These are phyloP conservation scores for Merluccius polli DNA, from an alignment of 2,797 vertebrate genomes.

Conservation along the genomic window DNA sequence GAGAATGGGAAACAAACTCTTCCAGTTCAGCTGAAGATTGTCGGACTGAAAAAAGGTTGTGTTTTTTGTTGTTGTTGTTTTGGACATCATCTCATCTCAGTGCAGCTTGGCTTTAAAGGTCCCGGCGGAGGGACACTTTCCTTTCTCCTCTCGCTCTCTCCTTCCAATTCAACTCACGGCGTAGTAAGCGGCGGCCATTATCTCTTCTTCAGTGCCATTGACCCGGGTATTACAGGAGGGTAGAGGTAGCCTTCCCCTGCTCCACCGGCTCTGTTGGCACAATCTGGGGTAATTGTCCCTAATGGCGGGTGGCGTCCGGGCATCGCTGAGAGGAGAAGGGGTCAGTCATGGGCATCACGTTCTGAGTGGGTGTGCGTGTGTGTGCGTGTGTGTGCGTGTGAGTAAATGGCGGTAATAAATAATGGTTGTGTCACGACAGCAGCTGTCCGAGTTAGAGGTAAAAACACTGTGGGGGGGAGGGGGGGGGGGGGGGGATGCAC, in stretches of 20 bases:
- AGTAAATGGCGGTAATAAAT: no score
- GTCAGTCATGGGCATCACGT: not conserved
- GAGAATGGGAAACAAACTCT: not conserved
- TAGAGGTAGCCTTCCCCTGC: constrained; percentile 40
- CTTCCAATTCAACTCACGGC: constrained; percentile 48
- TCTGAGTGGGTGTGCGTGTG: no score
- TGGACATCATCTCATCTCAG: constrained; percentile 41
- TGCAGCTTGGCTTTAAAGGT: constrained; percentile 34
- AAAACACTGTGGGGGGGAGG: no score
- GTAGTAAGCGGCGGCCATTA: constrained; percentile 34
- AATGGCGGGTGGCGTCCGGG: constrained; percentile 36
- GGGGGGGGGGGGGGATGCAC: no score
- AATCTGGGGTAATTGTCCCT: constrained; percentile 50
- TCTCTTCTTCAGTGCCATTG: constrained; percentile 41
- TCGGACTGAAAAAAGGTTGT: constrained; percentile 20
- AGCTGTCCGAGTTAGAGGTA: no score
- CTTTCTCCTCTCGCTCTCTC: constrained; percentile 20
- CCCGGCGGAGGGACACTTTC: constrained; percentile 32
- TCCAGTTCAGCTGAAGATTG: constrained; percentile 32
- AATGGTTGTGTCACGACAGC: no score
- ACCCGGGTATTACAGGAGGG: constrained; percentile 38
- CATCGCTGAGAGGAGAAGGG: constrained; percentile 14
- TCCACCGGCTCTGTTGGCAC: constrained; percentile 50
- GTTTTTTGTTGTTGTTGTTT: constrained; percentile 27
- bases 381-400: no score